A percentile compares a stretch with the other conserved stretches of the same genome.
phyloP scores from a whole-genome alignment of 1,140 invertebrate species.

The Mesaphorura yosii region DNA sequence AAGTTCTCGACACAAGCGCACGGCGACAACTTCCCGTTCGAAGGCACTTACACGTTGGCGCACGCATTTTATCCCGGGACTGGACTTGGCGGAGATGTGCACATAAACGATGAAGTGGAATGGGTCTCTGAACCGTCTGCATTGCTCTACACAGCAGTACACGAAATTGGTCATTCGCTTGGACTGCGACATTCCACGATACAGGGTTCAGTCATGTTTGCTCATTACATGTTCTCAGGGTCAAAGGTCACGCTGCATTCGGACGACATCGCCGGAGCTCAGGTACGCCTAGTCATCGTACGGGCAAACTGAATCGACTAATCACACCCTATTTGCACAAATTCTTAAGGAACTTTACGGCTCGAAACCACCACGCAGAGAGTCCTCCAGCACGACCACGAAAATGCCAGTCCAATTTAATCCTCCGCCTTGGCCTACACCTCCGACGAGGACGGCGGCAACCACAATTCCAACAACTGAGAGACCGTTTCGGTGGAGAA shows the following conservation, averaged over 20 bases:
- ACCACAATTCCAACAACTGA: too few relatives aligned
- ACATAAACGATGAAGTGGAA: slow-evolving; percentile 72
- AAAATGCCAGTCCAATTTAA: too few relatives aligned
- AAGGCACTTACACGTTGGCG: slow-evolving; percentile 52
- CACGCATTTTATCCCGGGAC: slow-evolving; percentile 10
- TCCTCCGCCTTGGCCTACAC: too few relatives aligned
- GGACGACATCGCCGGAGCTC: slow-evolving; percentile 18
- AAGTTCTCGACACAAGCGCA: neutral
- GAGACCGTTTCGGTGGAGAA: too few relatives aligned
- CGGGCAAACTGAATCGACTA: too few relatives aligned
- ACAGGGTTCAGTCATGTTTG: slow-evolving; percentile 76
- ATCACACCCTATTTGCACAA: too few relatives aligned
- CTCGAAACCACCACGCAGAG: too few relatives aligned
- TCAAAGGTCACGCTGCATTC: slow-evolving; percentile 6
- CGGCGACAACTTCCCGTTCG: slow-evolving; percentile 50
- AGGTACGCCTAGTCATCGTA: slow-evolving; percentile 7
- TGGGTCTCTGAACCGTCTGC: slow-evolving; percentile 34
- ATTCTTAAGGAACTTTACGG: too few relatives aligned
- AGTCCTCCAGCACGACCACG: too few relatives aligned
- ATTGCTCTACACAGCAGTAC: slow-evolving; percentile 66
- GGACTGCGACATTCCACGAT: slow-evolving; percentile 80
- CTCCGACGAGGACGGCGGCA: too few relatives aligned
- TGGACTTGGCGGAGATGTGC: slow-evolving; percentile 49
- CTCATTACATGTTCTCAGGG: slow-evolving; percentile 60
- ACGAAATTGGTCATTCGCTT: slow-evolving; percentile 87